Percentiles rank a stretch among this genome's conserved stretches.
These are phyloP conservation scores for Physella acuta DNA, from an alignment of 1,140 invertebrate species.

Conservation along the genomic window DNA sequence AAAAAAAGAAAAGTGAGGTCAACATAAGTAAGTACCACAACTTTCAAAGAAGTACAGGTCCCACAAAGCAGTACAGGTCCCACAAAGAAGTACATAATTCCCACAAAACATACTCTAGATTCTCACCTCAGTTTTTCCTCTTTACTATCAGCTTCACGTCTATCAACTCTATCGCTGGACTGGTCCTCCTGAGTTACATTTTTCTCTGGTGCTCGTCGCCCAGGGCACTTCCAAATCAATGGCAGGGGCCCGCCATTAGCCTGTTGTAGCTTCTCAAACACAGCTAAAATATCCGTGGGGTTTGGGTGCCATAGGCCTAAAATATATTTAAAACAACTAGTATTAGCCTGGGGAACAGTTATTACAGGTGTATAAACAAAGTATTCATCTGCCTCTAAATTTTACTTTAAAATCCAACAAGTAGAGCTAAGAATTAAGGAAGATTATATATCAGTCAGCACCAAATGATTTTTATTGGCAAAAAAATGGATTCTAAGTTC, in stretches of 20 bases:
- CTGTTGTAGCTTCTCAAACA: slow-evolving; percentile 35
- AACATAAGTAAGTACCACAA: not conserved
- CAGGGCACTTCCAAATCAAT: slow-evolving; percentile 14
- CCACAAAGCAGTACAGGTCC: not conserved
- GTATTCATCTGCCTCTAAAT: too few species aligned
- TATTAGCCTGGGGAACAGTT: not conserved
- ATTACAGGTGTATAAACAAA: not conserved
- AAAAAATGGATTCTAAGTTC: too few species aligned
- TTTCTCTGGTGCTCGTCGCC: slow-evolving; percentile 9
- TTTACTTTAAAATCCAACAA: too few species aligned
- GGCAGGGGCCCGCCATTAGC: not conserved
- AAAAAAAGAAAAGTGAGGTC: not conserved
- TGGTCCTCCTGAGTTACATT: not conserved
- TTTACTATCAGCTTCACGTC: not conserved
- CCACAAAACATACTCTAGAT: not conserved
- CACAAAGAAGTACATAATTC: not conserved
- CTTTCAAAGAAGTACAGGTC: not conserved
- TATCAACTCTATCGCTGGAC: not conserved
- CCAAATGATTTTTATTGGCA: too few species aligned
- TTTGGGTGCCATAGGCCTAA: slow-evolving; percentile 34
- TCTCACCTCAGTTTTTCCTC: slow-evolving; percentile 7
- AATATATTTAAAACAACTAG: not conserved
- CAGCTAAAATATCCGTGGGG: slow-evolving; percentile 34
- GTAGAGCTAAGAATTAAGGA: too few species aligned
- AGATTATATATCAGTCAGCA: too few species aligned